Evolutionary conservation across 92 coral and sea anemone species (phyloP).

Genomic region (Virgularia gustaviana): DNA sequence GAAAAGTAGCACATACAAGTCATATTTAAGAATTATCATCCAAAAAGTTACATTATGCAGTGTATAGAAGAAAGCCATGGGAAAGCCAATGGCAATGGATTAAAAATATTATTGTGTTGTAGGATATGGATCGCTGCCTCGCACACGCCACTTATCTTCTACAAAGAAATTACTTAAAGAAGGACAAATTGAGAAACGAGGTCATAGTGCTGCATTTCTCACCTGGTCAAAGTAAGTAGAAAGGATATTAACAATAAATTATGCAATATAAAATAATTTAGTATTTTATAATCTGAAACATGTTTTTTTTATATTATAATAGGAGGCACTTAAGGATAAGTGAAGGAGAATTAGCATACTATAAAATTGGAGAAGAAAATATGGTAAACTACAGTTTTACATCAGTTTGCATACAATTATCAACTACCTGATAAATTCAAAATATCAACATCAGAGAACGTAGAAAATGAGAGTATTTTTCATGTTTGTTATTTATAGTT

Average conservation of each 20-base stretch:
- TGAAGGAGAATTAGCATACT: conserved; percentile 88
- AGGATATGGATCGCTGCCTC: conserved; percentile 9
- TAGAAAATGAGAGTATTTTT: too few relatives aligned
- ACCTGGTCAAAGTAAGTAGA: conserved; percentile 90
- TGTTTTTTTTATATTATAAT: too few relatives aligned
- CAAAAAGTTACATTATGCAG: too few relatives aligned
- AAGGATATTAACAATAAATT: neutral
- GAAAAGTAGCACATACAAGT: too few relatives aligned
- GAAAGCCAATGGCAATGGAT: too few relatives aligned
- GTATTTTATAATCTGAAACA: conserved; percentile 7
- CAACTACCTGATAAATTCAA: too few relatives aligned
- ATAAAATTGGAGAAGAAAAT: conserved; percentile 83
- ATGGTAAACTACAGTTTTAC: conserved; percentile 66
- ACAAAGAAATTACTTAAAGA: conserved; percentile 68
- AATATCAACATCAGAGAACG: too few relatives aligned
- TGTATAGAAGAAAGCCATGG: too few relatives aligned
- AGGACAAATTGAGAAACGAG: conserved; percentile 92
- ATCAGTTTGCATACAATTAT: too few relatives aligned
- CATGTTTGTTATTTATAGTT: too few relatives aligned
- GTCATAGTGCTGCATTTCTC: conserved; percentile 97
- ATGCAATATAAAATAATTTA: neutral
- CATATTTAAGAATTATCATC: too few relatives aligned
- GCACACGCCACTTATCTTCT: conserved; percentile 52
- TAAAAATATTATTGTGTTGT: neutral
- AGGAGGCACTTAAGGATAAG: conserved; percentile 87